Conservation (phyloP, 1,140 invertebrate genomes). For the Nylanderia fulva region DNA sequence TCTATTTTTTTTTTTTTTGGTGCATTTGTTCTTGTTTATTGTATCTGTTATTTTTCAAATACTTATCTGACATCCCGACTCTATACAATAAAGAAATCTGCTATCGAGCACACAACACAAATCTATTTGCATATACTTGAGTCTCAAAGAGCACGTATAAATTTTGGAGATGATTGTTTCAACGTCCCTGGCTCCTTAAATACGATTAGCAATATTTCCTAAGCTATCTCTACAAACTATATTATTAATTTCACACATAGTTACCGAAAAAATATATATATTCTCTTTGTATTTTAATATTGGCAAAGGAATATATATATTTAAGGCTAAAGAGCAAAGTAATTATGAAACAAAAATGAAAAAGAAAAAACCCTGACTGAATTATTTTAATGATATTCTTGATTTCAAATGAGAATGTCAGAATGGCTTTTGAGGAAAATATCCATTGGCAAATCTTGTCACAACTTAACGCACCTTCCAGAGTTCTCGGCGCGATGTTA, state of each 20-base stretch:
- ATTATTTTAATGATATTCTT: conserved; percentile 18
- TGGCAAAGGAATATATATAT: neutral
- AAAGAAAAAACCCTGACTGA: neutral
- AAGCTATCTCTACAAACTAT: conserved; percentile 43
- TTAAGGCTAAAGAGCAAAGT: neutral
- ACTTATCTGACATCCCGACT: conserved; percentile 76
- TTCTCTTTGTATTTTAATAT: conserved; percentile 7
- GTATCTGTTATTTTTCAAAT: conserved; percentile 68
- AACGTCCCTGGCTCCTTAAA: conserved; percentile 8
- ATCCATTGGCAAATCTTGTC: conserved; percentile 84
- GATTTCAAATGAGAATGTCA: conserved; percentile 3
- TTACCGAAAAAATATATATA: neutral
- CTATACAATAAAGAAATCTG: conserved; percentile 52
- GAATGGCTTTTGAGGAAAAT: conserved; percentile 55
- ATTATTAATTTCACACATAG: conserved; percentile 1
- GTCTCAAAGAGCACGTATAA: conserved; percentile 36
- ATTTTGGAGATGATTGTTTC: conserved; percentile 15
- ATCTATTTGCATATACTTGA: conserved; percentile 33
- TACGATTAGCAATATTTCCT: conserved; percentile 24
- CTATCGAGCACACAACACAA: conserved; percentile 38
- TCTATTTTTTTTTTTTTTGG: conserved; percentile 69
- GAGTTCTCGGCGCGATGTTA: conserved; percentile 83
- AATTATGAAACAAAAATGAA: neutral
- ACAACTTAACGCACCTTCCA: conserved; percentile 87
- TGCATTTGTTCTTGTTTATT: conserved; percentile 64